phyloP scores from a whole-genome alignment of 2,113 vertebrate species.

The Lampris incognitus region DNA sequence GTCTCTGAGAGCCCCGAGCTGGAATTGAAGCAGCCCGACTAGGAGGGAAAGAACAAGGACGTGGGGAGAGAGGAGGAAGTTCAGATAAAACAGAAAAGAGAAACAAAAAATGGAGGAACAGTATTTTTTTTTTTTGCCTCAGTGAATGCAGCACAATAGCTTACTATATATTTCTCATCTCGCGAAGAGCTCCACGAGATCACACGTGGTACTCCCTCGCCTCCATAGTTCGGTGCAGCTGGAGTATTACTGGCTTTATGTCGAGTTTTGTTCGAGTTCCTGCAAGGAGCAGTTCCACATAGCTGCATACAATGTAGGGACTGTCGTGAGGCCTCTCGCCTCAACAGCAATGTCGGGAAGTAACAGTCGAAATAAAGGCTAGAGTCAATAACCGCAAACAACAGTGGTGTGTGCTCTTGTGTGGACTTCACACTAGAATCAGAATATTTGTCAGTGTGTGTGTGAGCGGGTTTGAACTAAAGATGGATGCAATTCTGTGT shows the following conservation, averaged over 20 bases:
- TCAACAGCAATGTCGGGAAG: not conserved
- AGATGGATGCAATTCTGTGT: not conserved
- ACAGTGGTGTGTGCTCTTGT: conserved; percentile 9
- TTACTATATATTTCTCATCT: not conserved
- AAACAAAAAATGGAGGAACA: not conserved
- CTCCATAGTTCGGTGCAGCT: not conserved
- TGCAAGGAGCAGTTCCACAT: not conserved
- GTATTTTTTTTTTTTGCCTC: conserved; percentile 4
- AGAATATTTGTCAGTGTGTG: conserved; percentile 9
- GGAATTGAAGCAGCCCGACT: conserved; percentile 41
- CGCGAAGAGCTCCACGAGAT: conserved; percentile 2
- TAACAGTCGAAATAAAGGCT: too few species aligned
- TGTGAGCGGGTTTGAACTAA: not conserved
- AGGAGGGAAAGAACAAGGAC: conserved; percentile 18
- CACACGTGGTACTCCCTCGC: not conserved
- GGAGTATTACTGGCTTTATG: conserved; percentile 12
- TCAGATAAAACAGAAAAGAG: conserved; percentile 23
- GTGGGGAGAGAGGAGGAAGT: conserved; percentile 11
- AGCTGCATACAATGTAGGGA: not conserved
- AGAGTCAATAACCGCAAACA: not conserved
- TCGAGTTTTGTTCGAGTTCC: not conserved
- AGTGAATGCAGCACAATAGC: conserved; percentile 9
- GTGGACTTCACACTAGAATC: not conserved
- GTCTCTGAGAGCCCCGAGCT: conserved; percentile 58
- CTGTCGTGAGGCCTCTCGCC: not conserved